Conservation (phyloP, 92 coral and sea anemone genomes). For the Zoanthus sansibaricus region DNA sequence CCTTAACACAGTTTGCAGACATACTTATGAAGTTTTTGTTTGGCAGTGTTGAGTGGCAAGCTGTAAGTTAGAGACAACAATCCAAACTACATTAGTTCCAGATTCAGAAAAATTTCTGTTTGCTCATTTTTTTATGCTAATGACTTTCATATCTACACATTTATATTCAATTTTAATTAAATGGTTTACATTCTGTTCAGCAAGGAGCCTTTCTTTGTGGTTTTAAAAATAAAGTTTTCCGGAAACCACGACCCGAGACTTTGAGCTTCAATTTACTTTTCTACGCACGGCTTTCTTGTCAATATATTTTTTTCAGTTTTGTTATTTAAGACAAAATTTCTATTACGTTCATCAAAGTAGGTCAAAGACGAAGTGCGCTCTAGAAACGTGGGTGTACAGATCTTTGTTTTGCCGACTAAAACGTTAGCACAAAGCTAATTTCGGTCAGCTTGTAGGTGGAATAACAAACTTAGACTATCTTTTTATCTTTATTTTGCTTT, state of each 20-base stretch:
- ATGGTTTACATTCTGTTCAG: slow-evolving; percentile 12
- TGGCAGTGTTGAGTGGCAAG: not conserved
- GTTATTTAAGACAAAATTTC: not conserved
- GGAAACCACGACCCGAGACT: slow-evolving; percentile 13
- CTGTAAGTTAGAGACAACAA: not conserved
- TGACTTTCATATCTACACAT: not conserved
- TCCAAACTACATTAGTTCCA: not conserved
- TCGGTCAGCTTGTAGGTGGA: not conserved
- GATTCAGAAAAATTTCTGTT: not conserved
- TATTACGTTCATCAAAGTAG: not conserved
- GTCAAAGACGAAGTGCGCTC: not conserved
- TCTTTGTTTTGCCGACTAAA: not conserved
- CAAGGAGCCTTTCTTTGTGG: not conserved
- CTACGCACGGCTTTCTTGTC: not conserved
- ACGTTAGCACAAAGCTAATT: not conserved
- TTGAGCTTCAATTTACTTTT: not conserved
- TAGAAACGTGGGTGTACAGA: not conserved
- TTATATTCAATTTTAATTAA: not conserved
- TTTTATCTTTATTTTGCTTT: not conserved
- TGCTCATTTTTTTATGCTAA: not conserved
- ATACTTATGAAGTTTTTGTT: not conserved
- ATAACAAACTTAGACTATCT: no score
- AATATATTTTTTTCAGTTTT: not conserved
- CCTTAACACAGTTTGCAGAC: not conserved
- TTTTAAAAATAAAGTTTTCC: not conserved